phyloP scores from a whole-genome alignment of 2,888 invertebrate species.

The Drosophila cyrtoloma region DNA sequence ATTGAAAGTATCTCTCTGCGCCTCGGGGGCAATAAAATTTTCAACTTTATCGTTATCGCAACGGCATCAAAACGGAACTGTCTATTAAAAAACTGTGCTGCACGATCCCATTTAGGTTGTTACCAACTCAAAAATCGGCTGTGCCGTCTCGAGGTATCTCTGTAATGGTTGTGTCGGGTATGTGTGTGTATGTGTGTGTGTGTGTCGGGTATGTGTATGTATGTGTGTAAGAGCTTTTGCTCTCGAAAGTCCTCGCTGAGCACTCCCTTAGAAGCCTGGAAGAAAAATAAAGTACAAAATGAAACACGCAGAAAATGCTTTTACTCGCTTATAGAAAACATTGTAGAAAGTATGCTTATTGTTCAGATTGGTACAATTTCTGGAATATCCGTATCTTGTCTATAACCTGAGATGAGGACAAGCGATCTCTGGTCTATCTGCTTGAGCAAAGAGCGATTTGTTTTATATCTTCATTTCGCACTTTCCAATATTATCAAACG shows the following conservation, averaged over 20 bases:
- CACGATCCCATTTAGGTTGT: slow-evolving; percentile 48
- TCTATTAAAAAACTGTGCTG: slow-evolving; percentile 59
- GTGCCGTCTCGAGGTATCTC: slow-evolving; percentile 13
- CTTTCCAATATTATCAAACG: background rate
- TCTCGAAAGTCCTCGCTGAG: background rate
- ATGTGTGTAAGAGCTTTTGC: background rate
- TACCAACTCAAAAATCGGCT: background rate
- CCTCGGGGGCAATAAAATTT: slow-evolving; percentile 61
- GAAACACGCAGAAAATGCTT: background rate
- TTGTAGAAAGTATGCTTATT: background rate
- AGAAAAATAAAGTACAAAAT: background rate
- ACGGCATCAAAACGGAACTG: slow-evolving; percentile 71
- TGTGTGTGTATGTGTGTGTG: background rate
- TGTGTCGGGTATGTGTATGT: no score
- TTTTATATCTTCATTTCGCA: background rate
- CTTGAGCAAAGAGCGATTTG: background rate
- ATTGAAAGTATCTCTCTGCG: slow-evolving; percentile 12
- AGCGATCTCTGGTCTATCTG: background rate
- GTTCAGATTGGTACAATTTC: no score
- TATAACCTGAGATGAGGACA: background rate
- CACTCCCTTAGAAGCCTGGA: background rate
- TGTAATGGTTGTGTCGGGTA: background rate
- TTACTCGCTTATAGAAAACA: background rate
- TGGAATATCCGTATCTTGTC: background rate
- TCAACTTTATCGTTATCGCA: slow-evolving; percentile 72